Evolutionary conservation across 2,888 invertebrate species (phyloP), one percentile per base, ranked within the genome.

Genomic region (Drosophila koepferae): DNA sequence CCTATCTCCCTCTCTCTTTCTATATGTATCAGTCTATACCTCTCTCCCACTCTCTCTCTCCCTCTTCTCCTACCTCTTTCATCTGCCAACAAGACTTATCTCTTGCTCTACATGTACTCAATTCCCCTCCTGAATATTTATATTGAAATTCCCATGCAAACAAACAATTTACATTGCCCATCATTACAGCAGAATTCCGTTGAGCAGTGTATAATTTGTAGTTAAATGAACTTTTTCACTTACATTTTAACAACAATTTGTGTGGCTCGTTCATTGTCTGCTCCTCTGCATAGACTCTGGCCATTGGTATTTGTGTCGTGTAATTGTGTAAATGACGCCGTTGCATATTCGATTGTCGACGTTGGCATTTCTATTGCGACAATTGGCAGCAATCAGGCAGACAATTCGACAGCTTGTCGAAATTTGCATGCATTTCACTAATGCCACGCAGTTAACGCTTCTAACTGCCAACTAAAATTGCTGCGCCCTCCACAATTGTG

Each of bases 361-460:
- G 63, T 46, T 40, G 56, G 16, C 48, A 51, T 31, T 49, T 48
- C 38, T 16, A 51, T 60, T 44, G 53, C 63, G 80, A 58, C 76
- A 77, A 79, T 74, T 81, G 74, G 63, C 63, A 51, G 56, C 77
- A 80, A 81, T 81, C 67, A 55, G 40, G 23, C 51, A 55, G 55
- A 63, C 61, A 58, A 59, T 38, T 51, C 51, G 54, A 41, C 72
- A 55, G 43, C 49, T 43, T 41, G 38, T 41, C 61, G 16, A 60
- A 64, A 76, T 76, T 80, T 76, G 64, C 80, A 65, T 72, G 20
- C 59, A 69, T 78, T 78, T 54, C 60, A 40, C 78, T 74, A 66
- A 55, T 65, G 49, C 40, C 44, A 36, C 43, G 44, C 34, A 51
- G 63, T 65, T 23, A 58, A 48, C 38, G 34, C 38, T 4, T 36